Evolutionary conservation across 53 echinoderm and acorn worm species (phyloP).

Genomic region (Patiria pectinifera): DNA sequence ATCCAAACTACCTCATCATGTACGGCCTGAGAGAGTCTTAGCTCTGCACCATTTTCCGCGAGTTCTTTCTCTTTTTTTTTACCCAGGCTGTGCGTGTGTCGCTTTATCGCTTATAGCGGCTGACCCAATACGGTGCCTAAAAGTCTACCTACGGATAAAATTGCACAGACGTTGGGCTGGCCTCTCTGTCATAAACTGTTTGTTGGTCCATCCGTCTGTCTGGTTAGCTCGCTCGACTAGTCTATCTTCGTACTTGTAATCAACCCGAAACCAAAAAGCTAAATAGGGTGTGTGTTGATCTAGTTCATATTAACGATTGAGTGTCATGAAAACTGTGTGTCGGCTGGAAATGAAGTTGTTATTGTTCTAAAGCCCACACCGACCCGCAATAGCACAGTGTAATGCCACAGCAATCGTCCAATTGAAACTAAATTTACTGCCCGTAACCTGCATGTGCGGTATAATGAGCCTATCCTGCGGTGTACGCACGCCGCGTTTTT

Average conservation of each 20-base stretch:
- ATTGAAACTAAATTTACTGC: too few relatives aligned
- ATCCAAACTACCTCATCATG: constrained; percentile 61
- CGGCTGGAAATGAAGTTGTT: neutral
- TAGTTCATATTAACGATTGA: neutral
- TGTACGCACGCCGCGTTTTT: too few relatives aligned
- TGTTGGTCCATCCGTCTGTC: constrained; percentile 59
- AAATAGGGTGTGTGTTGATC: neutral
- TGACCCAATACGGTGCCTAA: constrained; percentile 17
- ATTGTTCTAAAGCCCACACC: neutral
- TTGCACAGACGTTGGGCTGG: neutral
- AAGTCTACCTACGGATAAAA: constrained; percentile 29
- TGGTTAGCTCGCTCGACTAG: neutral
- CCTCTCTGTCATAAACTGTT: constrained; percentile 51
- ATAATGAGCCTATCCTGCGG: too few relatives aligned
- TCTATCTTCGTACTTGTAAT: neutral
- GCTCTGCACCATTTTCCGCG: neutral
- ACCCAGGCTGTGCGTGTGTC: neutral
- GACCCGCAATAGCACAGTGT: neutral
- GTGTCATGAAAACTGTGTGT: neutral
- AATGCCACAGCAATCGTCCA: too few relatives aligned
- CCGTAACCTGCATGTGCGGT: too few relatives aligned
- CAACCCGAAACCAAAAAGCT: neutral
- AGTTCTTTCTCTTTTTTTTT: neutral
- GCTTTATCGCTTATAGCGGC: neutral
- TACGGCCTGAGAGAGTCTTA: neutral